phyloP scores from a whole-genome alignment of 2,888 invertebrate genomes.

The Drosophila anomelani region DNA sequence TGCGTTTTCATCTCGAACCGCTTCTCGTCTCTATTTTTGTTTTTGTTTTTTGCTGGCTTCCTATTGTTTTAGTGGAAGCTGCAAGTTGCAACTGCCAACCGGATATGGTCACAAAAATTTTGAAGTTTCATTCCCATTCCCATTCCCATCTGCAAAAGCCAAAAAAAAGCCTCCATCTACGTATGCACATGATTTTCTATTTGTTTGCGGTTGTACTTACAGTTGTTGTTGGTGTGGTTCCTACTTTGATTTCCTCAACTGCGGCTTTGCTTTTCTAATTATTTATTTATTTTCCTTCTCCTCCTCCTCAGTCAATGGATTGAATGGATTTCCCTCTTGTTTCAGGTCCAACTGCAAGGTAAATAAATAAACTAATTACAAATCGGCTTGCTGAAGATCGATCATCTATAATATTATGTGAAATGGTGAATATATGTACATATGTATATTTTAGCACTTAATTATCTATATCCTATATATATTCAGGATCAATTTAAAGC shows the following conservation, averaged over 20 bases:
- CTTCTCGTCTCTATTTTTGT: slow-evolving; percentile 14
- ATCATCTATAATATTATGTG: not conserved
- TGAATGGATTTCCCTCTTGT: slow-evolving; percentile 8
- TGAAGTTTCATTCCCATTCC: slow-evolving; percentile 36
- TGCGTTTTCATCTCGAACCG: slow-evolving; percentile 30
- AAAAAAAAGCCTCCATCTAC: slow-evolving; percentile 7
- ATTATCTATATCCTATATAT: not conserved
- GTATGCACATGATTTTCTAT: slow-evolving; percentile 37
- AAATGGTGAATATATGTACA: not conserved
- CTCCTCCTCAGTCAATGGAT: not conserved
- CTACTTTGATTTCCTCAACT: slow-evolving; percentile 30
- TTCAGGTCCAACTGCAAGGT: slow-evolving; percentile 25
- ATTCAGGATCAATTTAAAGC: not conserved
- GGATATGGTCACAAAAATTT: slow-evolving; percentile 42
- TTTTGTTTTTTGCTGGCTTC: slow-evolving; percentile 7
- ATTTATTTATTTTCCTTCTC: not conserved
- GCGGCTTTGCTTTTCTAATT: slow-evolving; percentile 7
- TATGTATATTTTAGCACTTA: not conserved
- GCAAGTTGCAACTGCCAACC: slow-evolving; percentile 36
- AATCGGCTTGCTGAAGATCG: not conserved
- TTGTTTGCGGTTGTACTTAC: slow-evolving; percentile 29
- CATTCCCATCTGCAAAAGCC: slow-evolving; percentile 17
- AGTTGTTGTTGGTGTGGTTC: slow-evolving; percentile 20
- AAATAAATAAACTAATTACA: not conserved
- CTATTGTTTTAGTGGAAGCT: slow-evolving; percentile 37